Evolutionary conservation across 2,888 invertebrate species (phyloP).

Genomic region (Spilarctia lutea): DNA sequence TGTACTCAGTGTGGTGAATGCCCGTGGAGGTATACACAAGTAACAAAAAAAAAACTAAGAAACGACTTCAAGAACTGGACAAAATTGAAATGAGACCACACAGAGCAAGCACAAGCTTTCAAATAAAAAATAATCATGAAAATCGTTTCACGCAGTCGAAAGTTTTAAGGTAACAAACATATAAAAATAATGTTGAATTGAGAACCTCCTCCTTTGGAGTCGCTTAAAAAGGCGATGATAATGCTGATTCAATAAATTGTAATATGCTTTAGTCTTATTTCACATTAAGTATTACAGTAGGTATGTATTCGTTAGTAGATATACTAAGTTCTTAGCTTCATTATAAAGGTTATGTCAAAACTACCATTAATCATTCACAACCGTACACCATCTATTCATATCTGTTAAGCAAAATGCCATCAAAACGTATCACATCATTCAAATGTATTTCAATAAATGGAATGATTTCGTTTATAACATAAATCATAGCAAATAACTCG

Average conservation of each 20-base stretch:
- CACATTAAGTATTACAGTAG: not conserved
- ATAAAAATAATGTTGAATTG: too few relatives aligned
- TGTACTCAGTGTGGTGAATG: too few relatives aligned
- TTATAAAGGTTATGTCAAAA: not conserved
- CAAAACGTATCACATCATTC: not conserved
- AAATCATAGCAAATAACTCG: conserved; percentile 33
- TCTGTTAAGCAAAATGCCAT: not conserved
- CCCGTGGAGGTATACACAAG: too few relatives aligned
- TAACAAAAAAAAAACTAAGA: too few relatives aligned
- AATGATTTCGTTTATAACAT: conserved; percentile 25
- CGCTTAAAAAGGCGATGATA: not conserved
- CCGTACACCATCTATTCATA: conserved; percentile 5
- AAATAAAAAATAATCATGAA: too few relatives aligned
- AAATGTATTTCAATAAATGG: not conserved
- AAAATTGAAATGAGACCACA: too few relatives aligned
- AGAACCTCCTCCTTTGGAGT: too few relatives aligned
- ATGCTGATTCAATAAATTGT: not conserved
- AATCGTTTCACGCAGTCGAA: too few relatives aligned
- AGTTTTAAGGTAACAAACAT: too few relatives aligned
- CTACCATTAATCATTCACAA: not conserved
- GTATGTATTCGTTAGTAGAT: not conserved
- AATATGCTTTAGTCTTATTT: not conserved
- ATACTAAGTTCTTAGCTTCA: not conserved
- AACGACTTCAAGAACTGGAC: too few relatives aligned
- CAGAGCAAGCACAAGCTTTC: too few relatives aligned